phyloP scores from a whole-genome alignment of 2,888 invertebrate species.

The Coleophora deauratella region DNA sequence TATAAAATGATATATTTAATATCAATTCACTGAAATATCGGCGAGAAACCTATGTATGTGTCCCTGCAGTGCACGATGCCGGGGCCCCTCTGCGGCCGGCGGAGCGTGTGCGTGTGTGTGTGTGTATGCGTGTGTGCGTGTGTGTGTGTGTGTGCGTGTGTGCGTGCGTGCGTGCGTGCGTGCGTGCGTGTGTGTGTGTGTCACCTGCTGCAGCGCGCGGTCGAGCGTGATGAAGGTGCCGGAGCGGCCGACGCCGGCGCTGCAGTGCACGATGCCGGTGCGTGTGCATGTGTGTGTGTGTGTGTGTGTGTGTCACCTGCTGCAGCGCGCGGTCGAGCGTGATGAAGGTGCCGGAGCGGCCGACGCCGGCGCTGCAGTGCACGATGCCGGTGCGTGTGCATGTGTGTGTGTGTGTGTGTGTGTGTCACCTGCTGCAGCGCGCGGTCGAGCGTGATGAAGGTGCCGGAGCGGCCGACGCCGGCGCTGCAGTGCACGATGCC shows the following conservation, averaged over 20 bases:
- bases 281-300: no score
- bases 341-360: constrained; percentile 94
- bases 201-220: constrained; percentile 92
- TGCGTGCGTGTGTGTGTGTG: constrained; percentile 83
- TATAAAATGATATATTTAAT: no score
- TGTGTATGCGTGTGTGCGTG: no score
- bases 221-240: constrained; percentile 98
- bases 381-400: constrained; percentile 97
- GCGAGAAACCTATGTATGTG: no score
- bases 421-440: constrained; percentile 91
- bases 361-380: constrained; percentile 91
- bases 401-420: constrained; percentile 84
- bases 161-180: no score
- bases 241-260: constrained; percentile 84
- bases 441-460: constrained; percentile 96
- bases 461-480: constrained; percentile 88
- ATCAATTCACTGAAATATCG: no score
- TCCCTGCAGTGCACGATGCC: no score
- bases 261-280: constrained; percentile 97
- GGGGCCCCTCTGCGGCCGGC: no score
- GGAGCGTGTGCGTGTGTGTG: no score
- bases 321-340: constrained; percentile 95
- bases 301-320: constrained; percentile 83
- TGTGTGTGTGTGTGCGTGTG: no score
- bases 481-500: constrained; percentile 96